A percentile compares a stretch with the other conserved stretches of the same genome.
Evolutionary conservation across 2,113 vertebrate species (phyloP).

Genomic region (Probosciger aterrimus): DNA sequence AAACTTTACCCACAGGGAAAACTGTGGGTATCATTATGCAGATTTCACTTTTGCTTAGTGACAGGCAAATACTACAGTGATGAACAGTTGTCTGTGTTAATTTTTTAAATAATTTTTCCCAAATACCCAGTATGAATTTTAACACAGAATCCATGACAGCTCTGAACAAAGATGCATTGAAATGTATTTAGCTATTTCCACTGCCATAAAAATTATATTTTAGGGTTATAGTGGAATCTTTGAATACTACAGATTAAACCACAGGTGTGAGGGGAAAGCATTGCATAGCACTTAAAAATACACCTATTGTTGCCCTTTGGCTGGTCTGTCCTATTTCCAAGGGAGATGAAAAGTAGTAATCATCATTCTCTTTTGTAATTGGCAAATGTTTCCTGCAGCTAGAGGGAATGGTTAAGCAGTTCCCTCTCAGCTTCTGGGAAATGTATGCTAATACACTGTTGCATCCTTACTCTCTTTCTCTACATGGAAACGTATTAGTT

Average conservation of each 20-base stretch:
- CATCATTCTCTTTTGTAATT: background rate
- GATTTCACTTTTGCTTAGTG: constrained; percentile 13
- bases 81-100: background rate
- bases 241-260: background rate
- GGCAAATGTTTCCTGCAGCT: background rate
- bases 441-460: background rate
- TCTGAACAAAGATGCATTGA: background rate
- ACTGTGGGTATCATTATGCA: background rate
- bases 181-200: background rate
- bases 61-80: background rate
- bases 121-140: background rate
- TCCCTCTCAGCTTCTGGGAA: background rate
- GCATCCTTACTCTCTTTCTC: background rate
- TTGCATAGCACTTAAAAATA: background rate
- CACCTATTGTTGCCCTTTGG: background rate
- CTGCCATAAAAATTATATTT: background rate
- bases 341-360: background rate
- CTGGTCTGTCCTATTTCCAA: background rate
- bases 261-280: background rate
- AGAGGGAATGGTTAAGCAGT: background rate
- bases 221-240: background rate
- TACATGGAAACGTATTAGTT: background rate
- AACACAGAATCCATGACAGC: background rate
- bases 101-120: background rate
- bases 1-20: background rate